A percentile compares a stretch with the other conserved stretches of the same genome.
Conservation (phyloP, 1,140 invertebrate species). For the Marisa cornuarietis region DNA sequence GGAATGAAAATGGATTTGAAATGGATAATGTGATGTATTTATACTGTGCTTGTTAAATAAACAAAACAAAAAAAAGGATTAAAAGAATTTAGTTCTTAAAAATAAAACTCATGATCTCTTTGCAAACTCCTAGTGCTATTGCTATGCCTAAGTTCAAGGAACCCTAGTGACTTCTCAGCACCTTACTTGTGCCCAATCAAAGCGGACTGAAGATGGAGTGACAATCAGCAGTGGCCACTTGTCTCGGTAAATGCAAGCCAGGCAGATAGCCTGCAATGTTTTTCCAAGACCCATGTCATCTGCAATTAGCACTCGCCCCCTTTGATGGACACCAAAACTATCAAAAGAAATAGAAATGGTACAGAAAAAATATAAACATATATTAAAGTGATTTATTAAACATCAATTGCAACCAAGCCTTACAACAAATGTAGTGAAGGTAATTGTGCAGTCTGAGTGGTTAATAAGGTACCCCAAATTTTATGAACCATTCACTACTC, state of each 20-base stretch:
- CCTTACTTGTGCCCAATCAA: slow-evolving; percentile 66
- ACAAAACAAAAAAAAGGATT: too few relatives aligned
- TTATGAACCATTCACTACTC: slow-evolving; percentile 6
- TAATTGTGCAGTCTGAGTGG: not conserved
- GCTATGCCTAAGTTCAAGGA: too few relatives aligned
- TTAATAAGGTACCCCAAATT: not conserved
- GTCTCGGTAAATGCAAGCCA: slow-evolving; percentile 85
- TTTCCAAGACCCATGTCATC: slow-evolving; percentile 93
- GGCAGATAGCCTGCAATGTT: slow-evolving; percentile 92
- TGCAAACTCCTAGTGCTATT: too few relatives aligned
- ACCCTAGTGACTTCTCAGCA: not conserved
- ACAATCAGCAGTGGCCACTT: slow-evolving; percentile 92
- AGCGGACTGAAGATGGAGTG: slow-evolving; percentile 68
- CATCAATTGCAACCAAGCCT: not conserved
- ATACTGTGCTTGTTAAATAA: too few relatives aligned
- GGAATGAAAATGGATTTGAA: too few relatives aligned
- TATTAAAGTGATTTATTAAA: not conserved
- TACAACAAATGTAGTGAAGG: not conserved
- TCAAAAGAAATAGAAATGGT: slow-evolving; percentile 23
- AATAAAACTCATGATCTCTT: too few relatives aligned
- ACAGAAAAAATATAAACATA: slow-evolving; percentile 1
- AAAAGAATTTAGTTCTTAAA: too few relatives aligned
- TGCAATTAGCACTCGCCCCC: slow-evolving; percentile 52
- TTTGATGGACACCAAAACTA: slow-evolving; percentile 52
- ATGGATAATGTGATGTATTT: too few relatives aligned